Conservation (phyloP, 2,888 invertebrate genomes). For the Hydrotaea diabolus region DNA sequence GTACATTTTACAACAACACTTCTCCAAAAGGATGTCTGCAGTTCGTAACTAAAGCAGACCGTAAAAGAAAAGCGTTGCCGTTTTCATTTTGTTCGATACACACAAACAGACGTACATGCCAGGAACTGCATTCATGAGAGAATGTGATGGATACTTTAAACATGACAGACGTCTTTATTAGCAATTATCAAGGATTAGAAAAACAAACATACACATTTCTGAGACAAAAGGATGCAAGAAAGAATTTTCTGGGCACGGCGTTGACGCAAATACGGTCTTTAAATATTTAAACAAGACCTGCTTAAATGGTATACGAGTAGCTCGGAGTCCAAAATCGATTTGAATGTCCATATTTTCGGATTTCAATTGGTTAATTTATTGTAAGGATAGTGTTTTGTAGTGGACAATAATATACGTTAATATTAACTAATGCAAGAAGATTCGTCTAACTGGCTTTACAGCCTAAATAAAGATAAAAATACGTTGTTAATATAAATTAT, state of each 20-base stretch:
- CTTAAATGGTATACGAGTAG: no score
- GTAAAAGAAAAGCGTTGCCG: neutral
- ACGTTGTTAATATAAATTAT: no score
- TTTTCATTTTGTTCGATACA: neutral
- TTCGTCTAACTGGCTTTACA: no score
- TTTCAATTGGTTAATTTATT: no score
- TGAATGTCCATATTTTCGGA: no score
- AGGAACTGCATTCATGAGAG: neutral
- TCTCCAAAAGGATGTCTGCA: neutral
- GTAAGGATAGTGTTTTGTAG: no score
- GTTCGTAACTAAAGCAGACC: neutral
- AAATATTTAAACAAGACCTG: no score
- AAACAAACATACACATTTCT: neutral
- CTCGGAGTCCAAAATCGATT: no score
- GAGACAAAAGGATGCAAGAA: neutral
- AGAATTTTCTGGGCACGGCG: neutral
- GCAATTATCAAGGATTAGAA: constrained; percentile 60
- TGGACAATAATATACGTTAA: no score
- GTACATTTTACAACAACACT: neutral
- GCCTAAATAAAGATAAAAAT: no score
- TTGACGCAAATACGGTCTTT: no score
- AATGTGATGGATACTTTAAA: constrained; percentile 55
- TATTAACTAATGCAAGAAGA: no score
- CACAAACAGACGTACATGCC: neutral
- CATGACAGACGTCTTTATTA: constrained; percentile 62